A percentile compares a stretch with the other conserved stretches of the same genome.
Conservation (phyloP, 2,113 vertebrate species). For the Thalassarche chlororhynchos region DNA sequence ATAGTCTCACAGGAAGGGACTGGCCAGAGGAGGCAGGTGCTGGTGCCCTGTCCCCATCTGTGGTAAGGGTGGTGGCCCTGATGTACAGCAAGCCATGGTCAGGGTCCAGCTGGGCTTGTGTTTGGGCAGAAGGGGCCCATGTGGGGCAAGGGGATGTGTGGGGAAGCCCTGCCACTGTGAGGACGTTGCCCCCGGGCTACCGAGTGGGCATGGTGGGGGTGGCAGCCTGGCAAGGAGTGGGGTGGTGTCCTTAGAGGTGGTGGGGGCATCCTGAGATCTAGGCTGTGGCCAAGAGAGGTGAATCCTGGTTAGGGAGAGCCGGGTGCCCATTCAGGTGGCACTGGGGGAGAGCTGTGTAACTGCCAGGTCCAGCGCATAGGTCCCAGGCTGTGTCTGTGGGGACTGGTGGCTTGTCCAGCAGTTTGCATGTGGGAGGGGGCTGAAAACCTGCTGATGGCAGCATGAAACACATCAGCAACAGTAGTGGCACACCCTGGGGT, state of each 20-base stretch:
- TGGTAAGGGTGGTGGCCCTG: neutral
- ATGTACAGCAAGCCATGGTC: neutral
- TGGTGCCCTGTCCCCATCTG: neutral
- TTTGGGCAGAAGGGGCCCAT: neutral
- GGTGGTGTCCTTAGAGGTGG: rapidly evolving
- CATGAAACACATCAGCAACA: neutral
- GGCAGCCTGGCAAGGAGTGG: neutral
- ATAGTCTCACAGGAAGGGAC: neutral
- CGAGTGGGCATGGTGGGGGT: neutral
- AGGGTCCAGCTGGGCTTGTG: neutral
- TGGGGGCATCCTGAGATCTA: neutral
- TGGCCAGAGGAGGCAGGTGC: rapidly evolving
- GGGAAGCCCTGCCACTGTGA: rapidly evolving
- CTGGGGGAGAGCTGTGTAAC: neutral
- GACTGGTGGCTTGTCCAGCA: neutral
- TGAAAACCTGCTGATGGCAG: neutral
- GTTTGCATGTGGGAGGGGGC: neutral
- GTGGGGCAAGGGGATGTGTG: too few relatives aligned
- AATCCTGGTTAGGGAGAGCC: neutral
- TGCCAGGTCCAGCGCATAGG: too few relatives aligned
- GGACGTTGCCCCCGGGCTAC: rapidly evolving
- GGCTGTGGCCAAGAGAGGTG: neutral
- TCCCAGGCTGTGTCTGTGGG: neutral
- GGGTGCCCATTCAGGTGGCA: rapidly evolving
- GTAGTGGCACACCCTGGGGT: neutral